Conservation (phyloP, 2,113 vertebrate genomes). For the Heptranchias perlo region DNA sequence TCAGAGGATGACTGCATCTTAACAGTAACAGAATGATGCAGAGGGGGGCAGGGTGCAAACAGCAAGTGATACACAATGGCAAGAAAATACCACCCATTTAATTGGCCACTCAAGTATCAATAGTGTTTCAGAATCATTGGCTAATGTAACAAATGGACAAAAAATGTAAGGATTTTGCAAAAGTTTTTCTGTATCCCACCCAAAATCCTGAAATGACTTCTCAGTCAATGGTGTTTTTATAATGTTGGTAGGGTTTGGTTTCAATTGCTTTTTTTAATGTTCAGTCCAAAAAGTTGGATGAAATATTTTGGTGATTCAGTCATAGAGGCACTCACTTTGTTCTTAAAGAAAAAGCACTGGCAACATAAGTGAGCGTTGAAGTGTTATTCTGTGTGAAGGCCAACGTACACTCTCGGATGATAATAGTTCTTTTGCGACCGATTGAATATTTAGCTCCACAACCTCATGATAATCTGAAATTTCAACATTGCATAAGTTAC, state of each 20-base stretch:
- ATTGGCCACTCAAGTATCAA: not conserved
- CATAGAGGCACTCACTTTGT: not conserved
- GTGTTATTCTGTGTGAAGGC: not conserved
- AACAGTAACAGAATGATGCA: not conserved
- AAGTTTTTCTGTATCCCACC: not conserved
- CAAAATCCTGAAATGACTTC: not conserved
- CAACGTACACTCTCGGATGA: not conserved
- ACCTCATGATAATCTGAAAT: not conserved
- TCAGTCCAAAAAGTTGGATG: not conserved
- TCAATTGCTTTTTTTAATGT: not conserved
- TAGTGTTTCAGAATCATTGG: not conserved
- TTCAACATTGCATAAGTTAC: not conserved
- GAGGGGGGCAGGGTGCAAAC: too few relatives aligned
- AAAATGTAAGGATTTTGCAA: not conserved
- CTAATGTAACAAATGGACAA: not conserved
- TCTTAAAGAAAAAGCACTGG: not conserved
- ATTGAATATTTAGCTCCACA: not conserved
- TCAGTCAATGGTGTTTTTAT: not conserved
- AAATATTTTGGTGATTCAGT: not conserved
- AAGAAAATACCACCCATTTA: not conserved
- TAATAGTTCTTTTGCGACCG: too few relatives aligned
- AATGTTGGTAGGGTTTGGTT: not conserved
- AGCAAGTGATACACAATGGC: not conserved
- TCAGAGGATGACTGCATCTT: not conserved
- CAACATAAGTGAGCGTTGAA: not conserved